Evolutionary conservation across 2,113 vertebrate species (phyloP), one percentile per base, ranked within the genome.

Genomic region (Lepisosteus osseus): DNA sequence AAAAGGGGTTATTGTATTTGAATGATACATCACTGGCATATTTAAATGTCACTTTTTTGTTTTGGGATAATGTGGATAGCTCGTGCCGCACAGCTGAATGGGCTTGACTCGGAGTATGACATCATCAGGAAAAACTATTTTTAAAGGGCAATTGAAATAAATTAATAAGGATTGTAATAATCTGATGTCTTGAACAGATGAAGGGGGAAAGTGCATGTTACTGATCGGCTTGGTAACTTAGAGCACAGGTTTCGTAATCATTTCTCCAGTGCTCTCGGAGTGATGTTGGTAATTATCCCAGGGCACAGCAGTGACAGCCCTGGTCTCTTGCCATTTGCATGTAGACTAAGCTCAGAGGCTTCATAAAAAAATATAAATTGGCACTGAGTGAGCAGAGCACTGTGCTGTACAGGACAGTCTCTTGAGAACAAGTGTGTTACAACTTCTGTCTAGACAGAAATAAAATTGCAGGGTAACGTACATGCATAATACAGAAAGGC

Each of bases 171-270:
- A 79, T 70, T 61, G 73, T 74, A 64, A 67, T 54, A 45, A 65
- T 77, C 65, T 83, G 82, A 87, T 72, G 84, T 87, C 73, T 90
- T 86, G 77, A 87, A 77, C 89, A 90, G 87, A 91, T 84, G 86
- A 85, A 64, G 45, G 63, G 78, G 82, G 80, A 86, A 85, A 82
- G 78, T 80, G 69, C 64, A 76, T 85, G 80, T 85, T 78, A 75
- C 80, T 71, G 71, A 65, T 6, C 71, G 72, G 78, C 80, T 75
- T 74, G 71, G 74, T 65, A 78, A 71, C 68, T 68, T 78, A 71
- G 72, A 69, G 72, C 4, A 62, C 65, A 79, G 64, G 44, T 45
- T 47, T 62, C 40, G 57, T 78, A 79, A 80, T 84, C 70, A 73
- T 79, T 88, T 86, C 78, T 80, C 74, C 85, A 82, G 74, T 70